phyloP scores from a whole-genome alignment of 2,113 vertebrate species.

The Porphyrio hochstetteri region DNA sequence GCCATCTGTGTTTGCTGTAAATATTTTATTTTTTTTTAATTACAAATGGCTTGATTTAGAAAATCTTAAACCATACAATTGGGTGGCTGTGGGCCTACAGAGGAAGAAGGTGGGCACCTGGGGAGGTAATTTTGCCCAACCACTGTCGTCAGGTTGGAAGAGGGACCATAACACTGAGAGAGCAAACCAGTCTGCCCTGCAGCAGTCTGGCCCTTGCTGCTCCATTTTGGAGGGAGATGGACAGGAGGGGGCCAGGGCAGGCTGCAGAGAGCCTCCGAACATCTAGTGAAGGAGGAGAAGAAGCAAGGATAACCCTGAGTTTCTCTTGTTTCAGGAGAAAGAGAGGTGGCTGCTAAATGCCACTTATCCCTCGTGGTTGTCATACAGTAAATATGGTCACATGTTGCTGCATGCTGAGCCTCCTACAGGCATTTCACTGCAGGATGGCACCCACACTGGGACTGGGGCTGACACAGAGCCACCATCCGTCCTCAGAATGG shows the following conservation, averaged over 20 bases:
- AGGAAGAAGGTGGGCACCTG: neutral
- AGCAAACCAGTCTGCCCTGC: neutral
- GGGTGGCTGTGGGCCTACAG: neutral
- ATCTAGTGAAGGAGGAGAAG: neutral
- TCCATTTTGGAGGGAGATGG: neutral
- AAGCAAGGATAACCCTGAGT: neutral
- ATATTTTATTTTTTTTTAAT: constrained; percentile 65
- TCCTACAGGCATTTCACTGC: neutral
- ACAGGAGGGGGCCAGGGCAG: neutral
- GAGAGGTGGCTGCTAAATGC: constrained; percentile 10
- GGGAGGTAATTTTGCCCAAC: neutral
- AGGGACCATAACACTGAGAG: neutral
- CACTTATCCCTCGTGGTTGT: neutral
- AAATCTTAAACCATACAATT: neutral
- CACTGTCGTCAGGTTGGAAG: neutral
- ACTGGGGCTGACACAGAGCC: neutral
- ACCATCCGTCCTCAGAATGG: neutral
- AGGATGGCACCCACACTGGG: neutral
- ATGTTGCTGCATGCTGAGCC: neutral
- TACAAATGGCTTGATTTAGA: constrained; percentile 45
- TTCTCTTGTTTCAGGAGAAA: neutral
- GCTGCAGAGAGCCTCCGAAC: neutral
- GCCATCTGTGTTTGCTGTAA: constrained; percentile 69
- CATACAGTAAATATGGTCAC: neutral
- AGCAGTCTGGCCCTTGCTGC: neutral